Percentiles rank a stretch among this genome's conserved stretches.
Evolutionary conservation across 2,888 invertebrate genomes (phyloP).

Genomic region (Ariolimax columbianus): DNA sequence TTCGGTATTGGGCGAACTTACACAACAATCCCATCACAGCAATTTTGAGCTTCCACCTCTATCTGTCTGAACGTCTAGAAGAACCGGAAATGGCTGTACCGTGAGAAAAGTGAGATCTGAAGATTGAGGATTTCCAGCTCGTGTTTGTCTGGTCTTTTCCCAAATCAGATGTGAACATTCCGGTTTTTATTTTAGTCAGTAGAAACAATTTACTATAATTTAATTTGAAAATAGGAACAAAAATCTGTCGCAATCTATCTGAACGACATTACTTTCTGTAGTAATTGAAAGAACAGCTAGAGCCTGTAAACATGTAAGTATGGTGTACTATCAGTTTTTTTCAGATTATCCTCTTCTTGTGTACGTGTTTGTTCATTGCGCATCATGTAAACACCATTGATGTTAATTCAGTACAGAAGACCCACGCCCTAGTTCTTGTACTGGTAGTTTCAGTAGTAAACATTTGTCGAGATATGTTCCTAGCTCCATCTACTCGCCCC

Average conservation of each 20-base stretch:
- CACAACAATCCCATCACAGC: neutral
- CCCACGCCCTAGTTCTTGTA: too few relatives aligned
- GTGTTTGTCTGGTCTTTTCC: neutral
- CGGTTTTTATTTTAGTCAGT: neutral
- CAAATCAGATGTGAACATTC: neutral
- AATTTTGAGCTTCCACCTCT: neutral
- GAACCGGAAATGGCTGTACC: neutral
- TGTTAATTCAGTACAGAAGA: too few relatives aligned
- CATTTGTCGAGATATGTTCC: too few relatives aligned
- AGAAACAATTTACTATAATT: neutral
- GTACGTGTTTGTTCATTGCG: too few relatives aligned
- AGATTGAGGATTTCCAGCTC: neutral
- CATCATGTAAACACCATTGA: too few relatives aligned
- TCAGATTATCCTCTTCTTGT: too few relatives aligned
- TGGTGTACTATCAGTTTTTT: too few relatives aligned
- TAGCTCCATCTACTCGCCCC: too few relatives aligned
- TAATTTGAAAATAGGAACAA: neutral
- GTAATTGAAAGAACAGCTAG: too few relatives aligned
- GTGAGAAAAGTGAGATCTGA: neutral
- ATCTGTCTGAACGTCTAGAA: neutral
- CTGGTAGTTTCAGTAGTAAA: too few relatives aligned
- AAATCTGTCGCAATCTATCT: neutral
- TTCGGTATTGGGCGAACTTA: neutral
- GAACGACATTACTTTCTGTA: too few relatives aligned
- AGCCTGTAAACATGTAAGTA: too few relatives aligned